These are phyloP conservation scores for Chromis chromis DNA, from an alignment of 2,797 vertebrate genomes.

Conservation along the genomic window DNA sequence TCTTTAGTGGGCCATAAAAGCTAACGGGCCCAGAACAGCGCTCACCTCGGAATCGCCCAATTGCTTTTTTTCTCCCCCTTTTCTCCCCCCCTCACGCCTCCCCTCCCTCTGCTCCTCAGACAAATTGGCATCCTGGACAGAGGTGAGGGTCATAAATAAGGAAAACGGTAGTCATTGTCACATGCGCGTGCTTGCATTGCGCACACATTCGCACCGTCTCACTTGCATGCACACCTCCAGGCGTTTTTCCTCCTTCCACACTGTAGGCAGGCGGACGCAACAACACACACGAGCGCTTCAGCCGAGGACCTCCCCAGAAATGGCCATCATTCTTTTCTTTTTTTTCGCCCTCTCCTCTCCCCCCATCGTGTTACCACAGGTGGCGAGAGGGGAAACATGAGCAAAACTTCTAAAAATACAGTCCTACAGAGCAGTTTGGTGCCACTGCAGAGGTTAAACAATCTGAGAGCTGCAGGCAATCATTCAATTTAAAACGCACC, in stretches of 20 bases:
- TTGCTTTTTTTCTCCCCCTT: constrained; percentile 61
- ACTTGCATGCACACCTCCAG: constrained; percentile 56
- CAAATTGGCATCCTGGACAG: constrained; percentile 77
- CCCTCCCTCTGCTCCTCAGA: constrained; percentile 54
- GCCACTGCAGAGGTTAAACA: constrained; percentile 84
- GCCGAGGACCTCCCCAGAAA: constrained; percentile 64
- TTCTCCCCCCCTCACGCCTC: neutral
- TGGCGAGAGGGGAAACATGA: constrained; percentile 53
- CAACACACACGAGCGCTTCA: constrained; percentile 24
- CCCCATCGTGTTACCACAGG: constrained; percentile 63
- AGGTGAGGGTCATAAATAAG: constrained; percentile 85
- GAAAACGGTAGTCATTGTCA: constrained; percentile 75
- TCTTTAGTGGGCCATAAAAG: constrained; percentile 84
- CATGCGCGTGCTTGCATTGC: constrained; percentile 40
- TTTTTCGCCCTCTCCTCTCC: neutral
- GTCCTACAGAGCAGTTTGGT: constrained; percentile 71
- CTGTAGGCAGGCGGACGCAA: constrained; percentile 10
- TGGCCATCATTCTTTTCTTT: constrained; percentile 39
- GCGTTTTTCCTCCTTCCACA: constrained; percentile 50
- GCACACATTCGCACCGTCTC: constrained; percentile 15
- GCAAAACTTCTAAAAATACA: constrained; percentile 83
- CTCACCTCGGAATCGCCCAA: constrained; percentile 75
- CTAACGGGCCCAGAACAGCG: constrained; percentile 78
- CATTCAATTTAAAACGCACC: constrained; percentile 87
- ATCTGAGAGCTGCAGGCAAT: constrained; percentile 85